These are phyloP conservation scores for Hylaeus volcanicus DNA, from an alignment of 1,140 invertebrate genomes.

Conservation along the genomic window DNA sequence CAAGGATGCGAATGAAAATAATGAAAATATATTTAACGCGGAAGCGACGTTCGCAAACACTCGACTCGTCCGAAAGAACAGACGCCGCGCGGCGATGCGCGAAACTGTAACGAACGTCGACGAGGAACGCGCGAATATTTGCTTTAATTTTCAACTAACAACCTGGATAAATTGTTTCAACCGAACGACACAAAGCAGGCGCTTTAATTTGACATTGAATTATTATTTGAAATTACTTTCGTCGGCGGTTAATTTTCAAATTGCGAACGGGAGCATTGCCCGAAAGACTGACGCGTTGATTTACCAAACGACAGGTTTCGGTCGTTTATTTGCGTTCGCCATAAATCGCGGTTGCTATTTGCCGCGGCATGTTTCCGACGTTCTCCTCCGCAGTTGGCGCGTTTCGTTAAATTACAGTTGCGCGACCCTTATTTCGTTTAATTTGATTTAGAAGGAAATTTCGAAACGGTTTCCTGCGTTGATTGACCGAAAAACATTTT, in stretches of 20 bases:
- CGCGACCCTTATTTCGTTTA: no score
- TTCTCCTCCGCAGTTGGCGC: no score
- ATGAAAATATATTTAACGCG: background rate
- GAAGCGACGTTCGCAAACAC: background rate
- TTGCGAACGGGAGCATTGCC: background rate
- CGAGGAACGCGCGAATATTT: background rate
- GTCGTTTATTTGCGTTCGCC: no score
- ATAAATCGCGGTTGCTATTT: no score
- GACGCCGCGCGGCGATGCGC: background rate
- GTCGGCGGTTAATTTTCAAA: background rate
- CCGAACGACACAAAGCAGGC: background rate
- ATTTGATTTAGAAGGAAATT: no score
- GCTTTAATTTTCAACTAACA: conserved; percentile 2
- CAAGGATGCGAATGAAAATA: background rate
- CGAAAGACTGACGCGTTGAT: background rate
- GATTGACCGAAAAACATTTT: no score
- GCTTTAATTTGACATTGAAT: background rate
- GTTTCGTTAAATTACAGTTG: no score
- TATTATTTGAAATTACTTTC: background rate
- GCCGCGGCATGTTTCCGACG: no score
- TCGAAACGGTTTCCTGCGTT: no score
- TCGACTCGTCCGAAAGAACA: background rate
- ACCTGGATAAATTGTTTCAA: background rate
- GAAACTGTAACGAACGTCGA: background rate
- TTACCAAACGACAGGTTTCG: no score